Conservation (phyloP, 2,113 vertebrate species). For the Solenodon paradoxus region DNA sequence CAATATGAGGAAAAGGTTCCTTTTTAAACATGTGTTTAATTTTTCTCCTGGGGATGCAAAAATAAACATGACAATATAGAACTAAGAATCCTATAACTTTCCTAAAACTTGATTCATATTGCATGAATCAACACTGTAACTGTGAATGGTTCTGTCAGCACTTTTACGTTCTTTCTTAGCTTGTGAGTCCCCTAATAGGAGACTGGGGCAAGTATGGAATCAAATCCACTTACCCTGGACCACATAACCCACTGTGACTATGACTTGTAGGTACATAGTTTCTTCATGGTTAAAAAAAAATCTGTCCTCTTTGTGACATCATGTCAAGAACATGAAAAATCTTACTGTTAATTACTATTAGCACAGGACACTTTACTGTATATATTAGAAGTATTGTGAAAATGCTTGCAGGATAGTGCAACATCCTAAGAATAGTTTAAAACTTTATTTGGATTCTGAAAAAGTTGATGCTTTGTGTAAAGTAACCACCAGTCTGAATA, state of each 20-base stretch:
- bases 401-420: neutral
- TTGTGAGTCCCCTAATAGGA: neutral
- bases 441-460: neutral
- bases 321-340: neutral
- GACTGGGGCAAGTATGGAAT: accelerated
- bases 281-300: neutral
- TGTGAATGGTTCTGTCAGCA: neutral
- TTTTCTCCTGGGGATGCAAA: neutral
- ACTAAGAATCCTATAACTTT: neutral
- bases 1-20: neutral
- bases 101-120: neutral
- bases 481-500: neutral
- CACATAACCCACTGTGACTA: neutral
- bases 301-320: neutral
- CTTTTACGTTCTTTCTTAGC: neutral
- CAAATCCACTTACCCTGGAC: neutral
- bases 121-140: neutral
- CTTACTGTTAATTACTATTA: no score
- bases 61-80: neutral
- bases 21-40: neutral
- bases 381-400: neutral
- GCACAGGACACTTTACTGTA: neutral
- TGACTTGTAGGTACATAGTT: neutral
- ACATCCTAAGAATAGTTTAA: neutral
- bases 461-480: neutral